Percentiles rank a stretch among this genome's conserved stretches.
phyloP scores from a whole-genome alignment of 2,797 vertebrate species.

The Premnoplex brunnescens region DNA sequence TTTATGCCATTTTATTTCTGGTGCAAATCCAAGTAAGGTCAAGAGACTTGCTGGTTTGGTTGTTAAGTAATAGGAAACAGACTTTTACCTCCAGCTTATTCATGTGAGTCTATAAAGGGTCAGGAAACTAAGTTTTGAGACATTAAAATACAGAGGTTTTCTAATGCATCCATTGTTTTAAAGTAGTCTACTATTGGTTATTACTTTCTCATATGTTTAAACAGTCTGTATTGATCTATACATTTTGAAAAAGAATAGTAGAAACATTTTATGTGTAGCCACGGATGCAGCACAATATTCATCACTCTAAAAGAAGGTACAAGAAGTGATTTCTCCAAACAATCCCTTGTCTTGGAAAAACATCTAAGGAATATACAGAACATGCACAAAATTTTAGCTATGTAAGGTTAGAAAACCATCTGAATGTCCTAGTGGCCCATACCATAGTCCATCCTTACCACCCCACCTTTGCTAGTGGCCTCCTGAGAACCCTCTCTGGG shows the following conservation, averaged over 20 bases:
- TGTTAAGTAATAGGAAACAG: background rate
- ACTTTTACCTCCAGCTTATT: background rate
- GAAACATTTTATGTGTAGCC: background rate
- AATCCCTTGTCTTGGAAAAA: background rate
- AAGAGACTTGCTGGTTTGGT: conserved; percentile 21
- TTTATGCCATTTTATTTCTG: background rate
- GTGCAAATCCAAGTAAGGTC: conserved; percentile 26
- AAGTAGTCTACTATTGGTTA: background rate
- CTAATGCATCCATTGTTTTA: background rate
- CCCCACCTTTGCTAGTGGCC: background rate
- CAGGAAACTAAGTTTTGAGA: background rate
- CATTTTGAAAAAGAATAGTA: background rate
- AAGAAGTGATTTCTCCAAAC: background rate
- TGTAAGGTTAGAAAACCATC: background rate
- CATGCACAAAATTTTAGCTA: background rate
- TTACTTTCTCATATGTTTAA: background rate
- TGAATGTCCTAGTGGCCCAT: background rate
- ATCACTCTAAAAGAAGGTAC: background rate
- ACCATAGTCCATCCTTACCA: background rate
- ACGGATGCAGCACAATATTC: background rate
- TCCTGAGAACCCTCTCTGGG: background rate
- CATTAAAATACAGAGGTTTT: background rate
- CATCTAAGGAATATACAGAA: background rate
- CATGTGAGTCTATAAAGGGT: background rate
- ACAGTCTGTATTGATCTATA: background rate